Percentiles rank a stretch among this genome's conserved stretches.
Conservation (phyloP, 2,888 invertebrate species). For the Ophion costatus region DNA sequence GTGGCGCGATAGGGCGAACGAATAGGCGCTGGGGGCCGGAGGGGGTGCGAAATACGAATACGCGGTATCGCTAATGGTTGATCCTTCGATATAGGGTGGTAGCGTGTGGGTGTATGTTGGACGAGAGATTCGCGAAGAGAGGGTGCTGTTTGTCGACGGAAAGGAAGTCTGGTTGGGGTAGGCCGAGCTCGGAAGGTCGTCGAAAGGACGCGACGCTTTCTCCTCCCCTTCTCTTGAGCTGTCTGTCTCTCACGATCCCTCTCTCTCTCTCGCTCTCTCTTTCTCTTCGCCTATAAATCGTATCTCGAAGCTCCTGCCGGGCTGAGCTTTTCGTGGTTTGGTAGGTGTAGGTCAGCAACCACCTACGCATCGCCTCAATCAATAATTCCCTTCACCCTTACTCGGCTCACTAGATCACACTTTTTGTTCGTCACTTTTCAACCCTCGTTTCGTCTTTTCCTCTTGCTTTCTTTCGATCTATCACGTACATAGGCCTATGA, state of each 20-base stretch:
- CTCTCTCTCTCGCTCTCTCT: conserved; percentile 11
- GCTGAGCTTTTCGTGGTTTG: conserved; percentile 50
- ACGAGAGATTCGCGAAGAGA: conserved; percentile 39
- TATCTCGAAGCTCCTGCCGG: conserved; percentile 31
- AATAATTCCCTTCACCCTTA: conserved; percentile 65
- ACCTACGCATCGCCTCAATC: conserved; percentile 76
- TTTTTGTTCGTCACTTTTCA: conserved; percentile 2
- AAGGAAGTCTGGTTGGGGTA: conserved; percentile 79
- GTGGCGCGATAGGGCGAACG: conserved; percentile 35
- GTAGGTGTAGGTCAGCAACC: conserved; percentile 82
- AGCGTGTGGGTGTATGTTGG: conserved; percentile 7
- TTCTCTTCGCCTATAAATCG: conserved; percentile 23
- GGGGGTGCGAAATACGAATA: conserved; percentile 26
- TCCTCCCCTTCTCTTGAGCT: not conserved
- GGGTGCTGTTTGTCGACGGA: conserved; percentile 71
- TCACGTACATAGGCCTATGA: not conserved
- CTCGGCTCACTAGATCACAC: conserved; percentile 26
- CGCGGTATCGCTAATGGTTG: conserved; percentile 44
- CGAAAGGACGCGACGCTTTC: conserved; percentile 72
- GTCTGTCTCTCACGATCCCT: not conserved
- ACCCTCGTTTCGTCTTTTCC: conserved; percentile 37
- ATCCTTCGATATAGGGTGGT: conserved; percentile 13
- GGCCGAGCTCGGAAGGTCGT: conserved; percentile 79
- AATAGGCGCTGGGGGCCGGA: not conserved
- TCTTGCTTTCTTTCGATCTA: conserved; percentile 25